A percentile compares a stretch with the other conserved stretches of the same genome.
Evolutionary conservation across 2,888 invertebrate species (phyloP).

Genomic region (Drosophila putrida): DNA sequence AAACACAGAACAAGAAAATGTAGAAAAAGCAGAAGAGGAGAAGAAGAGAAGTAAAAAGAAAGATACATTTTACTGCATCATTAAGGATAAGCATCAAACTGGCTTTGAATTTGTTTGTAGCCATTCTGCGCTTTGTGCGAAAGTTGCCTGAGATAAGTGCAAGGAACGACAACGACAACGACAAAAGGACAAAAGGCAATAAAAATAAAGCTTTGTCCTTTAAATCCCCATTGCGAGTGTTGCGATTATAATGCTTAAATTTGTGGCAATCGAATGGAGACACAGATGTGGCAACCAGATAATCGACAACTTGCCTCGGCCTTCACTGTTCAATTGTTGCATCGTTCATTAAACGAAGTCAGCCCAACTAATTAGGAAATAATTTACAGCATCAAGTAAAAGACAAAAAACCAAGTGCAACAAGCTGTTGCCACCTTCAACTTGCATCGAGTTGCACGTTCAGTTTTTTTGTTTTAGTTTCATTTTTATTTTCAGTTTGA

Average conservation of each 20-base stretch:
- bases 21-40: background rate
- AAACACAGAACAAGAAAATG: background rate
- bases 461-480: background rate
- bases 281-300: conserved; percentile 46
- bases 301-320: conserved; percentile 13
- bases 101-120: conserved; percentile 81
- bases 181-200: conserved; percentile 48
- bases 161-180: conserved; percentile 36
- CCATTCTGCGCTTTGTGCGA: conserved; percentile 61
- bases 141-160: conserved; percentile 69
- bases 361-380: conserved; percentile 74
- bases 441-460: conserved; percentile 1
- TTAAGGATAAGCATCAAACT: conserved; percentile 84
- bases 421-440: conserved; percentile 51
- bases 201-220: conserved; percentile 53
- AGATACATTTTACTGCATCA: conserved; percentile 79
- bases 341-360: conserved; percentile 17
- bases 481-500: conserved; percentile 1
- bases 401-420: conserved; percentile 35
- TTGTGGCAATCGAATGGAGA: conserved; percentile 54
- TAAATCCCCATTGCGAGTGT: conserved; percentile 44
- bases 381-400: conserved; percentile 61
- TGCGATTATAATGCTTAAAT: conserved; percentile 33
- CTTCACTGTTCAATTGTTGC: conserved; percentile 14
- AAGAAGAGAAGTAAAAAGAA: conserved; percentile 9